Evolutionary conservation across 2,888 invertebrate genomes (phyloP).

Genomic region (Heliconius sara): DNA sequence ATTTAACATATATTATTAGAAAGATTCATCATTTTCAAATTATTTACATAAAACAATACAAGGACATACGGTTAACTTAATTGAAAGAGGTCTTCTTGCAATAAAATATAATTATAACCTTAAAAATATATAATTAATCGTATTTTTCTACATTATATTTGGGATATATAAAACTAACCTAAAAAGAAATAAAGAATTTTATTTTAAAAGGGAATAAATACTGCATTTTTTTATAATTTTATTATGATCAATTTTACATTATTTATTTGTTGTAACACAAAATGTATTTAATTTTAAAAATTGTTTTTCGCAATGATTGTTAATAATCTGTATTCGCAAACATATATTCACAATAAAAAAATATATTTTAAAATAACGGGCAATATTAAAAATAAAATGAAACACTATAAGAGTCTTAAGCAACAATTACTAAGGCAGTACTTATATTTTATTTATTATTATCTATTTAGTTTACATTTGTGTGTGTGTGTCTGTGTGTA

Average conservation of each 20-base stretch:
- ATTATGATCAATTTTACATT: background rate
- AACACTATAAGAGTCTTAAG: background rate
- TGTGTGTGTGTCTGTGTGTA: background rate
- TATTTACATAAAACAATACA: too few species aligned
- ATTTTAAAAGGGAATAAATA: conserved; percentile 28
- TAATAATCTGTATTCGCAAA: conserved; percentile 3
- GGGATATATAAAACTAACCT: conserved; percentile 19
- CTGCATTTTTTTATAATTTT: conserved; percentile 11
- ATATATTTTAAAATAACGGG: background rate
- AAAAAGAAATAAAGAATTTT: conserved; percentile 18
- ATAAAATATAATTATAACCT: background rate
- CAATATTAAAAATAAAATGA: background rate
- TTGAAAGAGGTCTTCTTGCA: background rate
- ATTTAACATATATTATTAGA: too few species aligned
- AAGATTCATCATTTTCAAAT: too few species aligned
- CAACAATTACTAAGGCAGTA: conserved; percentile 40
- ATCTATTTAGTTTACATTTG: conserved; percentile 19
- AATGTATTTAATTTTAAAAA: background rate
- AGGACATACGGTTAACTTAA: background rate
- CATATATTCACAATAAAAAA: background rate
- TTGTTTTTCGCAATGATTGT: background rate
- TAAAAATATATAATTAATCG: background rate
- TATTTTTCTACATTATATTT: conserved; percentile 24
- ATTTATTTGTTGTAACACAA: background rate
- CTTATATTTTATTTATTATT: conserved; percentile 17